phyloP scores from a whole-genome alignment of 1,140 invertebrate species.

The Bombus picipes region DNA sequence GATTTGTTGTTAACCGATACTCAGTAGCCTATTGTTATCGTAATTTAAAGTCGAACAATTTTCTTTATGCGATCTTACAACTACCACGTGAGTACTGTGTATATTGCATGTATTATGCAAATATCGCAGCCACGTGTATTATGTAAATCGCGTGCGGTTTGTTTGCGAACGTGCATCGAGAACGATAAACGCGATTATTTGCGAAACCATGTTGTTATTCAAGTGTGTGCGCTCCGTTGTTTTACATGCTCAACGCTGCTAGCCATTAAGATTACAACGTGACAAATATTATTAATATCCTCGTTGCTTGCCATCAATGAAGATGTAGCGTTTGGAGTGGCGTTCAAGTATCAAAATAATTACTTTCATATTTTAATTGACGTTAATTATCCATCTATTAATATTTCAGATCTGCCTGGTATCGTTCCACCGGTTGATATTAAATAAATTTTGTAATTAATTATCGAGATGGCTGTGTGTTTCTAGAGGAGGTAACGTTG shows the following conservation, averaged over 20 bases:
- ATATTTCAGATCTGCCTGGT: neutral
- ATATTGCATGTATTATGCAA: conserved; percentile 20
- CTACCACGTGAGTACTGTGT: neutral
- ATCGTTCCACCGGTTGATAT: too few relatives aligned
- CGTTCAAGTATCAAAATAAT: neutral
- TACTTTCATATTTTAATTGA: neutral
- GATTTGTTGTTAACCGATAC: conserved; percentile 28
- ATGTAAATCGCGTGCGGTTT: conserved; percentile 8
- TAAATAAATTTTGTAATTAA: neutral
- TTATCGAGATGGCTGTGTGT: neutral
- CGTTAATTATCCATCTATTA: conserved; percentile 14
- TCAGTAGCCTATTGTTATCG: neutral
- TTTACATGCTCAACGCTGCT: neutral
- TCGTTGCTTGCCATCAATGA: neutral
- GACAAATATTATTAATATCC: conserved; percentile 3
- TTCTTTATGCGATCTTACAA: conserved; percentile 21
- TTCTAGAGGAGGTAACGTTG: too few relatives aligned
- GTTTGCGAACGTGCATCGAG: neutral
- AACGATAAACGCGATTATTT: conserved; percentile 10
- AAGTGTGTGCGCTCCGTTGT: neutral
- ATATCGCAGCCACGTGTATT: conserved; percentile 10
- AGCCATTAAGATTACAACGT: neutral
- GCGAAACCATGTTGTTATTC: neutral
- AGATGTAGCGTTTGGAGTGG: neutral
- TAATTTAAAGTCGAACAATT: conserved; percentile 13